Evolutionary conservation across 2,888 invertebrate genomes (phyloP).

Genomic region (Ischnus inquisitorius): DNA sequence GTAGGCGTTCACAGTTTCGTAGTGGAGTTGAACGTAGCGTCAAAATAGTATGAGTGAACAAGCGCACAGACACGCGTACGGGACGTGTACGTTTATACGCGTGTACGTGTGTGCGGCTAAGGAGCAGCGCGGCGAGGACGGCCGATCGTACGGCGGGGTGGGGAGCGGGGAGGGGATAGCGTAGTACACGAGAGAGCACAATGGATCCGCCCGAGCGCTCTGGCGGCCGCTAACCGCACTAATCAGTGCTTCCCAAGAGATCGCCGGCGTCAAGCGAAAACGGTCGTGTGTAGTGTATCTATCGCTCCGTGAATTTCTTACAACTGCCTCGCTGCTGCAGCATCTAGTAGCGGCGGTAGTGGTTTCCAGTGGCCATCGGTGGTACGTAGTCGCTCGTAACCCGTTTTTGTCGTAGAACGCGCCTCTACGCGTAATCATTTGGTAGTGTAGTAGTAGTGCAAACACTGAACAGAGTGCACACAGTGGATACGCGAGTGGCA

Average conservation of each 20-base stretch:
- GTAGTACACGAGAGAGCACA: constrained; percentile 67
- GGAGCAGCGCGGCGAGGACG: constrained; percentile 36
- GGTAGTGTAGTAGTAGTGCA: neutral
- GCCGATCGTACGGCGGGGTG: neutral
- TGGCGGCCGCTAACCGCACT: constrained; percentile 75
- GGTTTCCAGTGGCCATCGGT: constrained; percentile 10
- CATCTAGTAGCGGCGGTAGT: constrained; percentile 13
- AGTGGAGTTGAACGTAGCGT: constrained; percentile 14
- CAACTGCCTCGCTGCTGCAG: constrained; percentile 19
- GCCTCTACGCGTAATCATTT: neutral
- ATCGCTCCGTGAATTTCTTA: constrained; percentile 29
- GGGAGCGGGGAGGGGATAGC: constrained; percentile 8
- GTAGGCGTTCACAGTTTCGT: neutral
- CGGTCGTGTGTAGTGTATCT: constrained; percentile 60
- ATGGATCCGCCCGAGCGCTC: constrained; percentile 76
- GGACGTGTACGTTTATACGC: neutral
- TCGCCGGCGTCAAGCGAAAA: constrained; percentile 65
- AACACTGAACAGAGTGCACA: constrained; percentile 15
- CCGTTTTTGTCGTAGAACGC: constrained; percentile 9
- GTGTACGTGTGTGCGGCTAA: neutral
- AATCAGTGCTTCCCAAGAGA: constrained; percentile 72
- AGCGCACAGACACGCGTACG: constrained; percentile 1
- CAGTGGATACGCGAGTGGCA: constrained; percentile 35
- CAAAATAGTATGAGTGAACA: constrained; percentile 9
- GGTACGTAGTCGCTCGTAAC: constrained; percentile 9